These are phyloP conservation scores for Otolemur crassicaudatus DNA, from an alignment of 2,797 vertebrate species.

Conservation along the genomic window DNA sequence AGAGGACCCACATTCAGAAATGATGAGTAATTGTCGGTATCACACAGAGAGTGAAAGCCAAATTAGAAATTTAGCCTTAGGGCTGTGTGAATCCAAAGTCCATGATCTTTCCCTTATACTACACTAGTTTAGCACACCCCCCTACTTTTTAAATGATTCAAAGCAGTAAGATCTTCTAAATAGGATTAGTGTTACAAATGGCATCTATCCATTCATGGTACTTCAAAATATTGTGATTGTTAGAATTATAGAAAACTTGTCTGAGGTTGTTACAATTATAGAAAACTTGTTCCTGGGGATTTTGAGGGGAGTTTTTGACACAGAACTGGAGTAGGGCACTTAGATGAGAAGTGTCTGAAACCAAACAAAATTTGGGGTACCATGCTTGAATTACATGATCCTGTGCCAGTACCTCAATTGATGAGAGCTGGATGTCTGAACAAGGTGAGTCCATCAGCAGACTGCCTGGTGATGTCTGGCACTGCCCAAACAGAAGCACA, in stretches of 20 bases:
- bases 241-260: neutral
- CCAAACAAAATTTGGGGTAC: neutral
- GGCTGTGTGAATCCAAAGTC: neutral
- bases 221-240: neutral
- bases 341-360: neutral
- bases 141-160: neutral
- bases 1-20: neutral
- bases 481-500: neutral
- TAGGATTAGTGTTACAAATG: neutral
- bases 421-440: neutral
- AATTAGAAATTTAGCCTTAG: neutral
- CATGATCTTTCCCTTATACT: neutral
- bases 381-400: neutral
- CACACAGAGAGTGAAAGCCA: neutral
- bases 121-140: neutral
- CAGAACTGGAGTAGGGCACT: neutral
- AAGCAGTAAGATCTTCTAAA: conserved; percentile 2
- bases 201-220: neutral
- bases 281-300: neutral
- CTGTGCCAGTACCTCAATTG: neutral
- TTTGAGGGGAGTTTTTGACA: neutral
- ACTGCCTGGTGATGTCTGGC: neutral
- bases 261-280: neutral
- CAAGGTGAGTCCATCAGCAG: neutral
- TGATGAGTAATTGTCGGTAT: neutral